Evolutionary conservation across 2,113 vertebrate species (phyloP).

Genomic region (Cyphomyrus plagiostoma): DNA sequence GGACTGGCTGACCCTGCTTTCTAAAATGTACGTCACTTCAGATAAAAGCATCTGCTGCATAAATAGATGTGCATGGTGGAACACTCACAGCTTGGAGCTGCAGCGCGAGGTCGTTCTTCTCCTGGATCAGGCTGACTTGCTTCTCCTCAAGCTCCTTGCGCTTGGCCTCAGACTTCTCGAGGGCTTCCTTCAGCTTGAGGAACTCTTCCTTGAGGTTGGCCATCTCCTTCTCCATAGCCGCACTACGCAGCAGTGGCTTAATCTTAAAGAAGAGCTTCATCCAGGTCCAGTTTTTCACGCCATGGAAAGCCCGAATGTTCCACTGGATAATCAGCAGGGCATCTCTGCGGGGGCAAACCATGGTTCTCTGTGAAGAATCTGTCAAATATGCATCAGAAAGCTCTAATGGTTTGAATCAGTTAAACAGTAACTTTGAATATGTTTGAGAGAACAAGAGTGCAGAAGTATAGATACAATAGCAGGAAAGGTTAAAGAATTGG

Average conservation of each 20-base stretch:
- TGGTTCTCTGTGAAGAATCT: not conserved
- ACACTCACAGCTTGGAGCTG: constrained; percentile 84
- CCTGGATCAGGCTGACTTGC: constrained; percentile 81
- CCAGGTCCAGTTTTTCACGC: constrained; percentile 92
- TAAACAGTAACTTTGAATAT: not conserved
- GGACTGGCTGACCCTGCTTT: not conserved
- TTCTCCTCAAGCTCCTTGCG: constrained; percentile 86
- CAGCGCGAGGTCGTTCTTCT: constrained; percentile 85
- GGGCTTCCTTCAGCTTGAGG: constrained; percentile 74
- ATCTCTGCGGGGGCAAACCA: constrained; percentile 41
- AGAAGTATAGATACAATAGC: not conserved
- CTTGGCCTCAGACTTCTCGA: constrained; percentile 79
- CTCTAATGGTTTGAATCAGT: not conserved
- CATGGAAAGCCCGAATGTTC: constrained; percentile 87
- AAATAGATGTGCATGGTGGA: not conserved
- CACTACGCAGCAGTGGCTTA: constrained; percentile 83
- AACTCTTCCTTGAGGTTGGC: constrained; percentile 74
- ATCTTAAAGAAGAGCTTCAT: constrained; percentile 97
- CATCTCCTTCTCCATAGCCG: constrained; percentile 85
- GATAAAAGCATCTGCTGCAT: not conserved
- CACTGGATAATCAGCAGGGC: constrained; percentile 88
- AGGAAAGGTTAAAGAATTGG: not conserved
- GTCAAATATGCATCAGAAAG: not conserved
- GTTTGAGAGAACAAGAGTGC: not conserved
- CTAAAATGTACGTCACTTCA: not conserved